phyloP scores from a whole-genome alignment of 1,140 invertebrate genomes.

The Probaryconus sp. region DNA sequence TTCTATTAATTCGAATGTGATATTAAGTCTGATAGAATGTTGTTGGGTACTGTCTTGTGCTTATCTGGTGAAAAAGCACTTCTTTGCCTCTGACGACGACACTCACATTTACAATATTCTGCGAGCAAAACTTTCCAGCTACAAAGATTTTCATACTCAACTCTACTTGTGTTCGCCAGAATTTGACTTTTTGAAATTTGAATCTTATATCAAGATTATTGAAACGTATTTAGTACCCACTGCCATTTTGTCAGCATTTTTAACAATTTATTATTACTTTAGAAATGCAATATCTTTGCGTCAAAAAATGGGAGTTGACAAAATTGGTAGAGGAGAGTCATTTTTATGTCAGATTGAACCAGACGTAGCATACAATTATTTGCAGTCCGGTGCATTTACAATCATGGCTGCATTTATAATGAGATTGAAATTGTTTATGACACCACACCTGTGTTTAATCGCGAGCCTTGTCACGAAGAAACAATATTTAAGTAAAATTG shows the following conservation, averaged over 20 bases:
- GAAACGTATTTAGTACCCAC: slow-evolving; percentile 81
- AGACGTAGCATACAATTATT: slow-evolving; percentile 84
- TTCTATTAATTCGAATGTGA: slow-evolving; percentile 37
- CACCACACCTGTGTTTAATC: slow-evolving; percentile 88
- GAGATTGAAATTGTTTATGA: slow-evolving; percentile 90
- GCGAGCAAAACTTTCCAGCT: slow-evolving; percentile 85
- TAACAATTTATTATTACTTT: slow-evolving; percentile 75
- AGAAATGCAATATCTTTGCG: slow-evolving; percentile 47
- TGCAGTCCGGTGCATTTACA: slow-evolving; percentile 84
- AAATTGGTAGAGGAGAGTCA: background rate
- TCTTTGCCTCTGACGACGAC: slow-evolving; percentile 79
- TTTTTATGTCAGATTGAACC: slow-evolving; percentile 76
- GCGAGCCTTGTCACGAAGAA: slow-evolving; percentile 80
- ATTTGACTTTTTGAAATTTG: slow-evolving; percentile 87
- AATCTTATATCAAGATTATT: slow-evolving; percentile 77
- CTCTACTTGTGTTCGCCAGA: slow-evolving; percentile 91
- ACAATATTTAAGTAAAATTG: slow-evolving; percentile 72
- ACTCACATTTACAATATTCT: slow-evolving; percentile 88
- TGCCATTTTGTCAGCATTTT: slow-evolving; percentile 75
- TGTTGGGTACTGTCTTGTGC: slow-evolving; percentile 65
- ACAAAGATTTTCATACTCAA: slow-evolving; percentile 88
- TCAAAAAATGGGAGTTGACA: slow-evolving; percentile 24
- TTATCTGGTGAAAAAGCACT: slow-evolving; percentile 65
- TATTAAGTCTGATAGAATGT: no score
- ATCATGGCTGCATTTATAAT: slow-evolving; percentile 89